A percentile compares a stretch with the other conserved stretches of the same genome.
These are phyloP conservation scores for Delichon dasypus DNA, from an alignment of 2,797 vertebrate species.

Conservation along the genomic window DNA sequence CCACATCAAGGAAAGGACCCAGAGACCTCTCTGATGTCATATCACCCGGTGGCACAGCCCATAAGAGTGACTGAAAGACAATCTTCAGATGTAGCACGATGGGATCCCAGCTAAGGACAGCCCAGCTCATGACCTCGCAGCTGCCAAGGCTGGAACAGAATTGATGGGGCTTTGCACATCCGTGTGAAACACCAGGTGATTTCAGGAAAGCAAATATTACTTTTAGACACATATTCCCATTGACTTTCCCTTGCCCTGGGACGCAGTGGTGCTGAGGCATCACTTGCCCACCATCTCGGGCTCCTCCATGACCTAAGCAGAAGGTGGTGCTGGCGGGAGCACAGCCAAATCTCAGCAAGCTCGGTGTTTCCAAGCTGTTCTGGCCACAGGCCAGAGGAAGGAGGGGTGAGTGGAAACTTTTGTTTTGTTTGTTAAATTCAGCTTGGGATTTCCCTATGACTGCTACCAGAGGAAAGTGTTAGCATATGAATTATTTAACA, in stretches of 20 bases:
- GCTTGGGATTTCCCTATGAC: not conserved
- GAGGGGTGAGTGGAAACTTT: not conserved
- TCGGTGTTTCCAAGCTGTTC: rapidly evolving
- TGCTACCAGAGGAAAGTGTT: constrained; percentile 6
- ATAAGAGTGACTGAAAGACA: not conserved
- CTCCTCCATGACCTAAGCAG: not conserved
- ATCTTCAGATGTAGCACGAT: rapidly evolving
- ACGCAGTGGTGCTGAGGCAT: not conserved
- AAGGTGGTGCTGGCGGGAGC: too few relatives aligned
- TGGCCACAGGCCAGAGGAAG: not conserved
- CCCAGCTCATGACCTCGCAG: not conserved
- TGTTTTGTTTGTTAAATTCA: constrained; percentile 24
- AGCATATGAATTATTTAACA: constrained; percentile 47
- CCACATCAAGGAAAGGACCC: not conserved
- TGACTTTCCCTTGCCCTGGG: not conserved
- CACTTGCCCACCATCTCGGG: rapidly evolving
- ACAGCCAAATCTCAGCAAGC: not conserved
- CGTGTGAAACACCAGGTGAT: rapidly evolving
- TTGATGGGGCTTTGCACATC: not conserved
- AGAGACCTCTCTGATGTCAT: not conserved
- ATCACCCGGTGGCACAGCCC: not conserved
- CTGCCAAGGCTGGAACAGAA: not conserved
- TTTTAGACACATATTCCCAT: not conserved
- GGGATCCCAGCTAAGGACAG: not conserved
- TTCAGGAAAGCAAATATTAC: not conserved